Conservation (phyloP, 1,140 invertebrate species). For the Campoletis sonorensis region DNA sequence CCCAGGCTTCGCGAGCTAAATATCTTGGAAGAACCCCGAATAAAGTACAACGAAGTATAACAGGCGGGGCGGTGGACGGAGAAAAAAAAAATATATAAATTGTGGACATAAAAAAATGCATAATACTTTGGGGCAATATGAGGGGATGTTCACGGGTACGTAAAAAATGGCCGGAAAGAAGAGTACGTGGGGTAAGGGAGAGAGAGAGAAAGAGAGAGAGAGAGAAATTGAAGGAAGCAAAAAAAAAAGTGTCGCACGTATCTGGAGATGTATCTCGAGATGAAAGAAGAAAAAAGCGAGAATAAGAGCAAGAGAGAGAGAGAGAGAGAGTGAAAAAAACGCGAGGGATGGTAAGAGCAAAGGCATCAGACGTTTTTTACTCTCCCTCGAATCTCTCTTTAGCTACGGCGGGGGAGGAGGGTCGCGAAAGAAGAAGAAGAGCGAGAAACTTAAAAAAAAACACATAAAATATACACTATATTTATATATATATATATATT, state of each 20-base stretch:
- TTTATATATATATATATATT: background rate
- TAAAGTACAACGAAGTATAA: no score
- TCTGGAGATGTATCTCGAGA: conserved; percentile 29
- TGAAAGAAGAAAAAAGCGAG: background rate
- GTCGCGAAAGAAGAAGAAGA: background rate
- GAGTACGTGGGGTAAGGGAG: background rate
- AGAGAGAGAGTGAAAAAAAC: background rate
- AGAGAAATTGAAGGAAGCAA: conserved; percentile 5
- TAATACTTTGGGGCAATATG: no score
- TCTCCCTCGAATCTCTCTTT: conserved; percentile 6
- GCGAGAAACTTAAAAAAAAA: conserved; percentile 12
- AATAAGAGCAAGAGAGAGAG: background rate
- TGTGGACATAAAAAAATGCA: no score
- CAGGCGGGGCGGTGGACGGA: no score
- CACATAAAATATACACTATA: background rate
- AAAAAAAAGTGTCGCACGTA: conserved; percentile 37
- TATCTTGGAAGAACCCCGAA: no score
- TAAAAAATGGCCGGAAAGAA: background rate
- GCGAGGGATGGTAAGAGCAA: conserved; percentile 14
- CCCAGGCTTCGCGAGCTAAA: no score
- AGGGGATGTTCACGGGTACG: background rate
- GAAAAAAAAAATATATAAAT: no score
- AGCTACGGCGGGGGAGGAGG: background rate
- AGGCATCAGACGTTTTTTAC: conserved; percentile 8
- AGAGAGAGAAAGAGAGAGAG: background rate